A percentile compares a stretch with the other conserved stretches of the same genome.
Conservation (phyloP, 2,888 invertebrate genomes). For the Sphaeridia pumilis region DNA sequence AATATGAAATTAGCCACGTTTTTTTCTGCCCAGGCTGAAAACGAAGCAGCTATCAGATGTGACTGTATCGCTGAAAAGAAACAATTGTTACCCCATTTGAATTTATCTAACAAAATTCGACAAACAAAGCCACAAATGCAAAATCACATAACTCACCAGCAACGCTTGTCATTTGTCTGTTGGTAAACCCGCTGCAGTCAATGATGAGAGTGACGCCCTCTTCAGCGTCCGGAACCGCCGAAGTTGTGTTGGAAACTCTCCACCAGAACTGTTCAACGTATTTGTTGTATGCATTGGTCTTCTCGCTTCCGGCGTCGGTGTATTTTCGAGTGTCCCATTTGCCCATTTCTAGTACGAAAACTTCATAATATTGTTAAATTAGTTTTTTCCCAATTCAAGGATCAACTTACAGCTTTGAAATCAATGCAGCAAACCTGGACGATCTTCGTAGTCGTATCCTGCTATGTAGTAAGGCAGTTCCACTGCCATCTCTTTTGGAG, state of each 20-base stretch:
- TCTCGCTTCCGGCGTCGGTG: not conserved
- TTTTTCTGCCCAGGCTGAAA: not conserved
- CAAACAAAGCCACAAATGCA: not conserved
- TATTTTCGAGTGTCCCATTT: not conserved
- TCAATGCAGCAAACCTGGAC: not conserved
- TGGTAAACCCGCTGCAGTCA: not conserved
- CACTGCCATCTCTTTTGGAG: not conserved
- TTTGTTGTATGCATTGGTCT: not conserved
- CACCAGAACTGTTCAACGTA: not conserved
- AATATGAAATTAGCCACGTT: not conserved
- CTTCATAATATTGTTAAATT: not conserved
- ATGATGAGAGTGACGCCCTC: not conserved
- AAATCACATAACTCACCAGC: not conserved
- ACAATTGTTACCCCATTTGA: not conserved
- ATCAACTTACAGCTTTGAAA: not conserved
- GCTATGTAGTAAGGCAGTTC: not conserved
- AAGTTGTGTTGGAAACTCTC: not conserved
- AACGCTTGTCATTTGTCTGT: not conserved
- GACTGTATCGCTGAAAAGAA: not conserved
- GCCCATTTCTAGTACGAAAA: not conserved
- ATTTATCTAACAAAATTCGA: not conserved
- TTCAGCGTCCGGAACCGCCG: not conserved
- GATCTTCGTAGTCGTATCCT: not conserved
- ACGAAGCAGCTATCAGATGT: not conserved
- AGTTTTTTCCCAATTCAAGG: not conserved